Evolutionary conservation across 2,113 vertebrate species (phyloP).

Genomic region (Caretta caretta): DNA sequence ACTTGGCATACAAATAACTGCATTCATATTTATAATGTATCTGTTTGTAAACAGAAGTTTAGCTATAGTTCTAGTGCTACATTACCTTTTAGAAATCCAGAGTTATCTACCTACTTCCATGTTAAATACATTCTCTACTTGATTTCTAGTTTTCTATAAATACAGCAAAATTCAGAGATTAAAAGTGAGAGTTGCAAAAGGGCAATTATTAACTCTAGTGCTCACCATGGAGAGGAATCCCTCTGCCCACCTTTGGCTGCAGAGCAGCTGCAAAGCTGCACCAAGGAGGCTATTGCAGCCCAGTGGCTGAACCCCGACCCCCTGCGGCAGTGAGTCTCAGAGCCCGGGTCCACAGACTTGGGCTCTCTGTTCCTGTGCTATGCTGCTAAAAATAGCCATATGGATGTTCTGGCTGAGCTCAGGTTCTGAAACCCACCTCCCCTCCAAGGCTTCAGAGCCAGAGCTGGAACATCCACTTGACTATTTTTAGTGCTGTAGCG

Average conservation of each 20-base stretch:
- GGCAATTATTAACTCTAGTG: neutral
- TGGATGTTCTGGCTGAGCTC: neutral
- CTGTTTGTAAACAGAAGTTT: neutral
- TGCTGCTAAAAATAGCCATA: neutral
- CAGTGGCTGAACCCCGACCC: neutral
- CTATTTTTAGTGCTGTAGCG: neutral
- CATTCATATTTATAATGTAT: neutral
- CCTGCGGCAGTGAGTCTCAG: neutral
- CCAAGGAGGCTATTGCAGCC: neutral
- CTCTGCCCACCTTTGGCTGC: neutral
- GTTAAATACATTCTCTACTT: neutral
- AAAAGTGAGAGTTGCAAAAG: constrained; percentile 3
- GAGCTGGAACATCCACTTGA: neutral
- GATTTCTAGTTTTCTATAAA: neutral
- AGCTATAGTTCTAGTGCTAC: neutral
- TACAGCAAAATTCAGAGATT: neutral
- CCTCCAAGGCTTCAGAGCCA: neutral
- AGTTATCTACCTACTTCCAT: neutral
- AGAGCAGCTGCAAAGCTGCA: neutral
- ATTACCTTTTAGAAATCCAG: neutral
- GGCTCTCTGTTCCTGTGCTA: neutral
- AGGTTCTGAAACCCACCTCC: too few relatives aligned
- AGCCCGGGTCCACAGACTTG: neutral
- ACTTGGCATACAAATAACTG: neutral
- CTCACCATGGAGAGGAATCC: neutral